A percentile compares a stretch with the other conserved stretches of the same genome.
Conservation (phyloP, 2,888 invertebrate genomes). For the Hydropsyche betteni region DNA sequence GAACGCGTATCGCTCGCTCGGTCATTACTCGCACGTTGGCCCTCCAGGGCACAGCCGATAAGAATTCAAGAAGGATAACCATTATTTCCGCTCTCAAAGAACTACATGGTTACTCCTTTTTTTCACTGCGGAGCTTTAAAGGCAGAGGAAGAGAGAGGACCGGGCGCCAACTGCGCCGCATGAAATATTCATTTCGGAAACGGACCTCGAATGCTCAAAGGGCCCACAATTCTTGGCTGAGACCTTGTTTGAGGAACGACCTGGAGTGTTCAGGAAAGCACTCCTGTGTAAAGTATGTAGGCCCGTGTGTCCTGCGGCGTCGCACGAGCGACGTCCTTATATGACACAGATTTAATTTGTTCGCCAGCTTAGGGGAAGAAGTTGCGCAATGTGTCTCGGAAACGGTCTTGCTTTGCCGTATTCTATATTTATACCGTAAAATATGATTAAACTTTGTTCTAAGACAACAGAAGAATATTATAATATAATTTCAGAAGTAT, state of each 20-base stretch:
- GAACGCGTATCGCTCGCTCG: constrained; percentile 3
- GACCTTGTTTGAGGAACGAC: constrained; percentile 34
- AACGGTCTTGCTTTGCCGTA: neutral
- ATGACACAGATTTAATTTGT: constrained; percentile 31
- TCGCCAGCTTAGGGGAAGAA: neutral
- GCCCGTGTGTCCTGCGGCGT: constrained; percentile 2
- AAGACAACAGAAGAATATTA: no score
- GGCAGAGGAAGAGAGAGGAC: neutral
- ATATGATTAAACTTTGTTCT: no score
- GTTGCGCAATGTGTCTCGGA: neutral
- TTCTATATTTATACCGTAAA: no score
- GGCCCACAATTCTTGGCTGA: constrained; percentile 25
- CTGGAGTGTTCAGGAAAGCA: constrained; percentile 27
- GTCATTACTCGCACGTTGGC: constrained; percentile 27
- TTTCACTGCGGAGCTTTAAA: constrained; percentile 1
- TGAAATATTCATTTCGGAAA: constrained; percentile 39
- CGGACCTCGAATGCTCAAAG: constrained; percentile 36
- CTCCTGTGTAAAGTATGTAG: constrained; percentile 16
- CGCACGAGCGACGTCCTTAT: neutral
- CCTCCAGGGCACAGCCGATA: constrained; percentile 15
- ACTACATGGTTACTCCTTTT: constrained; percentile 10
- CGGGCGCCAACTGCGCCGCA: constrained; percentile 35
- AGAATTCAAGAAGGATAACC: constrained; percentile 37
- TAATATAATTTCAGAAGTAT: neutral
- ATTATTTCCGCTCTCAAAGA: constrained; percentile 35